phyloP scores from a whole-genome alignment of 2,888 invertebrate species.

The Cylindroiulus punctatus region DNA sequence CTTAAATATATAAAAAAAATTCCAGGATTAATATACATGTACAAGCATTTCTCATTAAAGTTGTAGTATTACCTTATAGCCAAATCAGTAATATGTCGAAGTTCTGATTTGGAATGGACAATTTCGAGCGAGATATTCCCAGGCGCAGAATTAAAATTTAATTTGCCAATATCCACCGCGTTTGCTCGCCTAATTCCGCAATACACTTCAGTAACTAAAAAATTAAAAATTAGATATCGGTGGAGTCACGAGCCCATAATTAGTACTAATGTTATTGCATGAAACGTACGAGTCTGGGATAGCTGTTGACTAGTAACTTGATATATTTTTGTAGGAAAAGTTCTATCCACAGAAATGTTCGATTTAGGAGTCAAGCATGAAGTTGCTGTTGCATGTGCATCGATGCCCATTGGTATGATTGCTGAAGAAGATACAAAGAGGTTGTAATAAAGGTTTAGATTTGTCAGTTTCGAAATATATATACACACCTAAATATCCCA shows the following conservation, averaged over 20 bases:
- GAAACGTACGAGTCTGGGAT: not conserved
- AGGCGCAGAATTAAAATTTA: not conserved
- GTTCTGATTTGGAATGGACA: not conserved
- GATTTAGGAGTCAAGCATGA: not conserved
- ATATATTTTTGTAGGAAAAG: not conserved
- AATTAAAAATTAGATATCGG: not conserved
- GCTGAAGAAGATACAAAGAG: not conserved
- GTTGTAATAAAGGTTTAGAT: not conserved
- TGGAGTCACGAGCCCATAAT: not conserved
- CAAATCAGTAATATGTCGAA: not conserved
- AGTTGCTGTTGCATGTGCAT: not conserved
- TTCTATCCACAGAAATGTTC: not conserved
- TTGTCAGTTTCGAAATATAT: not conserved
- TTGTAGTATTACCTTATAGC: not conserved
- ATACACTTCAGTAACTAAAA: constrained; percentile 12
- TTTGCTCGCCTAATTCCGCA: constrained; percentile 43
- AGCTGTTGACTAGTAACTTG: not conserved
- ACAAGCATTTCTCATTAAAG: not conserved
- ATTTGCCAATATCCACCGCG: not conserved
- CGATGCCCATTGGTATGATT: not conserved
- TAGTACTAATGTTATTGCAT: not conserved
- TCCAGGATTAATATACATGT: not conserved
- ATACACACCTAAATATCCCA: not conserved
- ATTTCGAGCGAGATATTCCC: not conserved
- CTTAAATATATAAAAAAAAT: not conserved